Evolutionary conservation across 2,113 vertebrate genomes (phyloP), one percentile per base, ranked within the genome.

Genomic region (Anser brachyrhynchus): DNA sequence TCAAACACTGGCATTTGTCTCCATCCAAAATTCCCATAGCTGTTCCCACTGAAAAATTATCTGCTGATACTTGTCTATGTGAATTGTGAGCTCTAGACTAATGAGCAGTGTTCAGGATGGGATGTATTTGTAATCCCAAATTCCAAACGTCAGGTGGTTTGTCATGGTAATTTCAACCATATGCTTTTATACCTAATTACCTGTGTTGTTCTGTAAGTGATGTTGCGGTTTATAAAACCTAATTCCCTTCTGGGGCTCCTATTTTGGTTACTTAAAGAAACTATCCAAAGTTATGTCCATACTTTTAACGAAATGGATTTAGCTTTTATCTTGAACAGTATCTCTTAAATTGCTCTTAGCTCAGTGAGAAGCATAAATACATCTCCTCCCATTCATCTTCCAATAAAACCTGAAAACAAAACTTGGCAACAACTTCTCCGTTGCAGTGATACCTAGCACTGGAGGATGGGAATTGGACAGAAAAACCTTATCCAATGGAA

Each of bases 221-320:
- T 17, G 26, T 35, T 71, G 22, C 18, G 61, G 10, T 7, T 59
- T 91, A 37, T n/a, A 67, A 87, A 55, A 55, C 20, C 14, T 70
- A 49, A 65, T 92, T 90, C 52, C 13, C 54, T 80, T 61, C 69
- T 67, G 26, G 19, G 13, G 10, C 8, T 87, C 6, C 33, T 59
- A 74, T 39, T 61, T 89, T 75, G 13, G 8, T 86, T 81, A n/a
- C 29, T 80, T 88, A 74, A 82, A 81, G 33, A 80, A 84, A 52
- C 59, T 77, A 4, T 67, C 58, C 31, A 44, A 74, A 94, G n/a
- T 67, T 70, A 11, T 2, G 4, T 54, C 52, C 35, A 3, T 61
- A n/a, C n/a, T 80, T 96, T n/a, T 61, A 94, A 72, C 28, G 44
- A 73, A 92, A 52, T 90, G 67, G 31, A 44, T 84, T 59, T 76